Conservation (phyloP, 53 echinoderm and acorn worm species). For the Patiria pectinifera region DNA sequence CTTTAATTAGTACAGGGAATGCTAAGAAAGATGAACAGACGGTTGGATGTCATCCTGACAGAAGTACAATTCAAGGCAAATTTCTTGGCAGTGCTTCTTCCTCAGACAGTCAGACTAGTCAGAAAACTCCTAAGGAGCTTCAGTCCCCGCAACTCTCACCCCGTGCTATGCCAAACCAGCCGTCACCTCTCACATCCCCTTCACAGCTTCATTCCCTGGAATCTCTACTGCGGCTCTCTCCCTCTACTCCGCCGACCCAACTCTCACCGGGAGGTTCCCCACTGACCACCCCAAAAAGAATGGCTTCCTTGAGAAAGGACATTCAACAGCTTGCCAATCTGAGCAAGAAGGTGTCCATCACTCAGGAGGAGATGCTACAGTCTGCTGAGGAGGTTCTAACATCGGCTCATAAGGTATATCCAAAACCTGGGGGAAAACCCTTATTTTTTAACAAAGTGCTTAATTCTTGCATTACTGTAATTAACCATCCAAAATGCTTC, state of each 20-base stretch:
- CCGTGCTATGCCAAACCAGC: not conserved
- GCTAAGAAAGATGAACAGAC: slow-evolving; percentile 11
- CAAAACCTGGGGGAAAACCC: too few relatives aligned
- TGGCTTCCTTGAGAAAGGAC: slow-evolving; percentile 64
- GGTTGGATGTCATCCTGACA: not conserved
- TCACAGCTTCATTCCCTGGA: not conserved
- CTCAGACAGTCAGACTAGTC: not conserved
- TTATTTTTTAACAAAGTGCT: too few relatives aligned
- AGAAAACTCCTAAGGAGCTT: not conserved
- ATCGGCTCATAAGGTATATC: slow-evolving; percentile 92
- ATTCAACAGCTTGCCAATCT: slow-evolving; percentile 86
- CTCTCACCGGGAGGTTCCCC: slow-evolving; percentile 44
- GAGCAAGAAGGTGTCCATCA: slow-evolving; percentile 92
- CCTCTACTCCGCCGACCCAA: slow-evolving; percentile 30
- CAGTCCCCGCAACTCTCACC: slow-evolving; percentile 18
- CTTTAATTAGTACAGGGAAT: not conserved
- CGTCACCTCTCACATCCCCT: slow-evolving; percentile 9
- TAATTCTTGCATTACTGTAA: too few relatives aligned
- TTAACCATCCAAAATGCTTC: too few relatives aligned
- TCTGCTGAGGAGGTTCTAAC: slow-evolving; percentile 97
- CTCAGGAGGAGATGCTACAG: slow-evolving; percentile 90
- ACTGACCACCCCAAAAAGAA: slow-evolving; percentile 12
- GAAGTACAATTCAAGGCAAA: not conserved
- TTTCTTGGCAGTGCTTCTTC: not conserved
- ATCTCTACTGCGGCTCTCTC: slow-evolving; percentile 20